These are phyloP conservation scores for Myotis daubentonii DNA, from an alignment of 2,797 vertebrate genomes.

Conservation along the genomic window DNA sequence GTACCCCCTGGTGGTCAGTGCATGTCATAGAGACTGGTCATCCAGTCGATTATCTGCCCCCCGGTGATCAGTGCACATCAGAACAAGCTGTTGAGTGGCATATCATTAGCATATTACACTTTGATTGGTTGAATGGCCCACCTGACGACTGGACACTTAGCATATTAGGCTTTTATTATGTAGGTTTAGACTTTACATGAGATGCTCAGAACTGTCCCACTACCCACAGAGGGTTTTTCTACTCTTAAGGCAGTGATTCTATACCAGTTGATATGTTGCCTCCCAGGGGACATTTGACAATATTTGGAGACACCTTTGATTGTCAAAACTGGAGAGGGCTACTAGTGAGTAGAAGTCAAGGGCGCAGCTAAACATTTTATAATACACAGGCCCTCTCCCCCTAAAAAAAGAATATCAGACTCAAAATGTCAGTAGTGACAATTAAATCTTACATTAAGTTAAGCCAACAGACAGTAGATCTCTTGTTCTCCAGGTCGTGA, in stretches of 20 bases:
- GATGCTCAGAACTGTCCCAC: neutral
- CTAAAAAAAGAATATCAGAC: neutral
- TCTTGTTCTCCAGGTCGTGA: neutral
- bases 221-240: neutral
- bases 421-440: neutral
- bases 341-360: neutral
- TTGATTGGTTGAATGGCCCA: too few relatives aligned
- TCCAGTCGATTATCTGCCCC: too few relatives aligned
- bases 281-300: neutral
- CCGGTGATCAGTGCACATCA: too few relatives aligned
- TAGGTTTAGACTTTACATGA: neutral
- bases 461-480: neutral
- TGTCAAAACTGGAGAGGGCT: neutral
- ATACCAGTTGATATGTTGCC: neutral
- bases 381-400: neutral
- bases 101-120: too few relatives aligned
- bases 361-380: neutral
- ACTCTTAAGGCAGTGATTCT: neutral
- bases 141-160: too few relatives aligned
- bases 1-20: too few relatives aligned
- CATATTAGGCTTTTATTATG: too few relatives aligned
- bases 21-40: too few relatives aligned
- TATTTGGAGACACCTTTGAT: neutral
- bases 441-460: neutral
- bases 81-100: too few relatives aligned